phyloP scores from a whole-genome alignment of 1,140 invertebrate genomes.

The Camponotus vicinus region DNA sequence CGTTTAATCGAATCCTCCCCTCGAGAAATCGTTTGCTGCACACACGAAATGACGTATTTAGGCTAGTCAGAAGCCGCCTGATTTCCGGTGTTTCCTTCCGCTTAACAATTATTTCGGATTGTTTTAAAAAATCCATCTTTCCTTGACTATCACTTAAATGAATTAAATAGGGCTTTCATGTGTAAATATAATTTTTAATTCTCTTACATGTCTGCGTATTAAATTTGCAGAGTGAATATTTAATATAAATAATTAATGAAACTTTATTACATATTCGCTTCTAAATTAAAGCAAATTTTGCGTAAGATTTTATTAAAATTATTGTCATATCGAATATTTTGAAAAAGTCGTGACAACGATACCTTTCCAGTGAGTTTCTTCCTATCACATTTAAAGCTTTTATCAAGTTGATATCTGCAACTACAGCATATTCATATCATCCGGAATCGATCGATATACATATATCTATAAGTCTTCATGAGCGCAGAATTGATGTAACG shows the following conservation, averaged over 20 bases:
- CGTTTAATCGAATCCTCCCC: conserved; percentile 53
- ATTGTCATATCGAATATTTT: not conserved
- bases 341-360: not conserved
- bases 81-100: not conserved
- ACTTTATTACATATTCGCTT: not conserved
- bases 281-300: not conserved
- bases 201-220: not conserved
- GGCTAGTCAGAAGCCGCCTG: not conserved
- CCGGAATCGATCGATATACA: not conserved
- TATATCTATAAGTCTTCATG: not conserved
- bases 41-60: conserved; percentile 36
- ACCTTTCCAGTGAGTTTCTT: not conserved
- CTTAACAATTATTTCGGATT: too few species aligned
- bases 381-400: not conserved
- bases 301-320: not conserved
- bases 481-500: conserved; percentile 2
- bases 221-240: not conserved
- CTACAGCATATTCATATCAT: not conserved
- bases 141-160: not conserved
- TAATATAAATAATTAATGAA: conserved; percentile 4
- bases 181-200: not conserved
- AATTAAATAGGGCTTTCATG: not conserved
- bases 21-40: conserved; percentile 44
- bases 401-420: not conserved
- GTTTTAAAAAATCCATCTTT: not conserved